Percentiles rank a stretch among this genome's conserved stretches.
These are phyloP conservation scores for Pseudonaja textilis DNA, from an alignment of 2,113 vertebrate species.

Conservation along the genomic window DNA sequence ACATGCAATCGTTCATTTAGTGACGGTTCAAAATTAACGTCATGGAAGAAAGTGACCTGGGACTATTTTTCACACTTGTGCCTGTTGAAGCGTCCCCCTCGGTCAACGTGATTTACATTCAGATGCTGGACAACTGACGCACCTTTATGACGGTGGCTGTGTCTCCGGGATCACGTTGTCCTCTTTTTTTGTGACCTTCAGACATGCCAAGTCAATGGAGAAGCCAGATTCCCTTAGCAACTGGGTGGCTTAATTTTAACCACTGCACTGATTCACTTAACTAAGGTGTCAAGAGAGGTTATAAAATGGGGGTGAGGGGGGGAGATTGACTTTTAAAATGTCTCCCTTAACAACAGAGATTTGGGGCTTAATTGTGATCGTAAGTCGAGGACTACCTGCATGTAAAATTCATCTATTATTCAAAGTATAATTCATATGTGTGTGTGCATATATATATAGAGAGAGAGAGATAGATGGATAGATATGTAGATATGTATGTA, in stretches of 20 bases:
- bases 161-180: too few species aligned
- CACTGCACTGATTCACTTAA: background rate
- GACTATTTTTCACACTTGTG: background rate
- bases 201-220: background rate
- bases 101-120: background rate
- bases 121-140: background rate
- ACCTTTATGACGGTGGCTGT: background rate
- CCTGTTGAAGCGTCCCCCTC: too few species aligned
- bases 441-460: too few species aligned
- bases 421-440: background rate
- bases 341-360: background rate
- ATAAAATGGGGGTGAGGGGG: background rate
- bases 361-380: background rate
- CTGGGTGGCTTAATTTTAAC: background rate
- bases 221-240: background rate
- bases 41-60: background rate
- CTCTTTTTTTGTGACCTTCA: too few species aligned
- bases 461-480: too few species aligned
- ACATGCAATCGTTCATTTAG: background rate
- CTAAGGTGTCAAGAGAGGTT: background rate
- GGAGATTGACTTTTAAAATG: too few species aligned
- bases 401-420: background rate
- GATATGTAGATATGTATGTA: too few species aligned
- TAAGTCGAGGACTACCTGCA: background rate
- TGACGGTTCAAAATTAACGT: background rate